Percentiles rank a stretch among this genome's conserved stretches.
Conservation (phyloP, 2,797 vertebrate genomes). For the Gobio occitaniae region DNA sequence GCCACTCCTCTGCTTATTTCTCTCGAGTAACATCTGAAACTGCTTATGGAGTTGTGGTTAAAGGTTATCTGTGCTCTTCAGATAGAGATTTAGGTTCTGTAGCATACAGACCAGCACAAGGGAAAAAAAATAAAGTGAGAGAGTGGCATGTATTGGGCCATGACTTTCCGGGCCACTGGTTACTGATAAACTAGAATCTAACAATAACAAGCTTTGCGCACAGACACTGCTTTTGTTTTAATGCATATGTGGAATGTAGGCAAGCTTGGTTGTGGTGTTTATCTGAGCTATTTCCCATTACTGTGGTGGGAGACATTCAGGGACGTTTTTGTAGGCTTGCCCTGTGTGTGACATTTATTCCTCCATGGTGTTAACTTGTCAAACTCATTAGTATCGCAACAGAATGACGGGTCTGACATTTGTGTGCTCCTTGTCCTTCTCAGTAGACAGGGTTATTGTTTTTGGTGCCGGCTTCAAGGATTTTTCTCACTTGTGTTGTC, state of each 20-base stretch:
- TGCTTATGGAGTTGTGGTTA: conserved; percentile 19
- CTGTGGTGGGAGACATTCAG: background rate
- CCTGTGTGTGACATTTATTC: background rate
- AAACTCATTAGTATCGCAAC: conserved; percentile 30
- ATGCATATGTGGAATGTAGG: conserved; percentile 47
- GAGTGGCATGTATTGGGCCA: conserved; percentile 20
- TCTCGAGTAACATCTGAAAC: conserved; percentile 60
- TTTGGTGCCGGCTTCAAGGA: background rate
- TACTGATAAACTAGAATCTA: conserved; percentile 57
- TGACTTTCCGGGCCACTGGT: conserved; percentile 66
- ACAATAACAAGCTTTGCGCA: conserved; percentile 66
- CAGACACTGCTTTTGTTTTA: conserved; percentile 49
- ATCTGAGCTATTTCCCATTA: conserved; percentile 17
- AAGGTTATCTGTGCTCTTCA: conserved; percentile 16
- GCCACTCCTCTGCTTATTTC: conserved; percentile 59
- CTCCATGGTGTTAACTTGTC: conserved; percentile 5
- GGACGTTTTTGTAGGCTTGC: background rate
- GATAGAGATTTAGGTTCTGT: background rate
- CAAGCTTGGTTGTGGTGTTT: background rate
- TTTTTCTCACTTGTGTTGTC: background rate
- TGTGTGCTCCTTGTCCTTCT: background rate
- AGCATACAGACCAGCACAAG: conserved; percentile 34
- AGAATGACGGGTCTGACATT: conserved; percentile 17
- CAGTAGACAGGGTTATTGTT: background rate
- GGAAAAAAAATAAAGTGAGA: conserved; percentile 45